Evolutionary conservation across 2,113 vertebrate genomes (phyloP), one percentile per base, ranked within the genome.

Genomic region (Corvus hawaiiensis): DNA sequence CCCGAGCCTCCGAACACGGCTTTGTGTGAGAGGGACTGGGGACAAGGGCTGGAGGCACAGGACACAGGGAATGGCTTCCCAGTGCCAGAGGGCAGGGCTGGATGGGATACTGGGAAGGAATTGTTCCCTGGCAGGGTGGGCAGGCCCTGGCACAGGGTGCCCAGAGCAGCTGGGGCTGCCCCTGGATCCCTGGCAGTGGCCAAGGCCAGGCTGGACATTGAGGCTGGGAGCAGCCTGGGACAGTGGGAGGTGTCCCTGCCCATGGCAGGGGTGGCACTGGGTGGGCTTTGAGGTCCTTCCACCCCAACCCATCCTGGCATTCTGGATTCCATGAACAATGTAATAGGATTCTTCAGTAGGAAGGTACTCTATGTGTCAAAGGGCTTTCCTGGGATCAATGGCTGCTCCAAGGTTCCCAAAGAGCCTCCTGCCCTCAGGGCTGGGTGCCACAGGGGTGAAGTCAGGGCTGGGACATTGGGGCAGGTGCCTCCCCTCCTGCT

Each of bases 231-330:
- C 39, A 54, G 27, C 64, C 63, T 62, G 74, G 74, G 41, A 16
- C 21, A 20, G 41, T 55, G 85, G 66, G 0, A 87, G 66, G 48
- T n/a, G 75, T 48, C 66, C 66, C 84, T 87, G 84, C 48, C 39
- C 39, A 24, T 20, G 48, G 66, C 12, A 14, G 19, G 56, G 20
- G 33, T 14, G n/a, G 56, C 1, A 26, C 8, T 3, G 41, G 30
- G 0, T 30, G 56, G 2, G 24, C 3, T 35, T 32, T 56, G 0
- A 26, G 16, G 35, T 49, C 43, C 22, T 6, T 35, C 26, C 17
- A 15, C 7, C 6, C 26, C 41, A 55, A 14, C 2, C 28, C 30
- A 24, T 0, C 13, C 19, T 21, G 4, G 6, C 48, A 24, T 71
- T 71, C n/a, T 20, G 6, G 39, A 55, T 52, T 84, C 75, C 27